phyloP scores from a whole-genome alignment of 2,797 vertebrate genomes.

The Ptychobarbus kaznakovi region DNA sequence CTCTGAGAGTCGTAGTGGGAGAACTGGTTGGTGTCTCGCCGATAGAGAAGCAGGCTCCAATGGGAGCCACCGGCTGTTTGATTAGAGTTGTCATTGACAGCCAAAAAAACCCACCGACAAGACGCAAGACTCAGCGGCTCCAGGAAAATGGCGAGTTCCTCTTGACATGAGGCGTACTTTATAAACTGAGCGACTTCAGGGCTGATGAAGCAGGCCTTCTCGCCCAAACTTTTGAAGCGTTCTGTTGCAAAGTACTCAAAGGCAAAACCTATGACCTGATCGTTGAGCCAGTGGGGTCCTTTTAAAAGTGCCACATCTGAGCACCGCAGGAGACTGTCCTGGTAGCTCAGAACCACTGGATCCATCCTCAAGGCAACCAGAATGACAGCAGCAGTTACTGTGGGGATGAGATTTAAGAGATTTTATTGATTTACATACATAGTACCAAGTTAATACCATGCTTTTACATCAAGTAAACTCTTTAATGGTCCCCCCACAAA shows the following conservation, averaged over 20 bases:
- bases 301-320: slow-evolving; percentile 91
- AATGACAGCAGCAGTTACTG: slow-evolving; percentile 62
- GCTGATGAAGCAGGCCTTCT: slow-evolving; percentile 86
- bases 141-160: slow-evolving; percentile 89
- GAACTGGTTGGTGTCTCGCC: slow-evolving; percentile 83
- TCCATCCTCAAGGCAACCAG: slow-evolving; percentile 81
- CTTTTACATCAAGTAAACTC: not conserved
- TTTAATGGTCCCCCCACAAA: not conserved
- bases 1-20: slow-evolving; percentile 94
- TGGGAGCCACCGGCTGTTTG: slow-evolving; percentile 91
- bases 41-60: slow-evolving; percentile 95
- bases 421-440: not conserved
- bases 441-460: not conserved
- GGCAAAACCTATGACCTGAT: slow-evolving; percentile 93
- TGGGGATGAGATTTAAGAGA: slow-evolving; percentile 35
- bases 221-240: slow-evolving; percentile 81
- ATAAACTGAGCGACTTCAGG: slow-evolving; percentile 98
- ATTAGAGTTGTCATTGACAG: slow-evolving; percentile 94
- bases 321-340: slow-evolving; percentile 91
- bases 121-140: slow-evolving; percentile 85
- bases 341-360: slow-evolving; percentile 93
- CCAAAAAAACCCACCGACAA: slow-evolving; percentile 89
- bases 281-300: slow-evolving; percentile 95
- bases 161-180: slow-evolving; percentile 87
- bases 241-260: slow-evolving; percentile 91